A percentile compares a stretch with the other conserved stretches of the same genome.
Conservation (phyloP, 2,113 vertebrate species). For the Chloebia gouldiae region DNA sequence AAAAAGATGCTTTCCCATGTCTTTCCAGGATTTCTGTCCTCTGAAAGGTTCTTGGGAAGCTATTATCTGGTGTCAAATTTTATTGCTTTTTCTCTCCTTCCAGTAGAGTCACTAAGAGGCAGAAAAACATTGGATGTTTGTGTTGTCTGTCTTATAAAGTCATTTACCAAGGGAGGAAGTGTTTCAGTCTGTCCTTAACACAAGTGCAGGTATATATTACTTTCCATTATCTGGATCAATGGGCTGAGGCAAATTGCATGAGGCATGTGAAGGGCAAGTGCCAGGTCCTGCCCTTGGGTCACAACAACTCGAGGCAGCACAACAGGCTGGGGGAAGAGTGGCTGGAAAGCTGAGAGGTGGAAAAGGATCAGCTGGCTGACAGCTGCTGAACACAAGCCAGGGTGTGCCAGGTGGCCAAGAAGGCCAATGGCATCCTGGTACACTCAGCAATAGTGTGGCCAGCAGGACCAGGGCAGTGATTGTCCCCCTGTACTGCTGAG, state of each 20-base stretch:
- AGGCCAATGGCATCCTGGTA: not conserved
- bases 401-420: not conserved
- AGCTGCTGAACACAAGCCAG: not conserved
- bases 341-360: not conserved
- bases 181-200: not conserved
- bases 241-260: not conserved
- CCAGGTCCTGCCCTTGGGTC: not conserved
- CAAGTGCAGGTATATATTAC: not conserved
- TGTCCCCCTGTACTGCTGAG: not conserved
- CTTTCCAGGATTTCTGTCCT: not conserved
- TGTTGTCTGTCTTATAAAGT: not conserved
- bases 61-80: not conserved
- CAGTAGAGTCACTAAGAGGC: not conserved
- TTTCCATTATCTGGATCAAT: not conserved
- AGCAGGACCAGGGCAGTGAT: not conserved
- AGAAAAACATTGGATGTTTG: not conserved
- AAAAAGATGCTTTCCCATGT: not conserved
- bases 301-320: not conserved
- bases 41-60: fast-evolving
- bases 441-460: not conserved
- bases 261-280: not conserved
- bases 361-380: no score
- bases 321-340: fast-evolving
- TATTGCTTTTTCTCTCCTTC: not conserved
- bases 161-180: not conserved